Conservation (phyloP, 2,888 invertebrate genomes). For the Hypomecis atomaria region DNA sequence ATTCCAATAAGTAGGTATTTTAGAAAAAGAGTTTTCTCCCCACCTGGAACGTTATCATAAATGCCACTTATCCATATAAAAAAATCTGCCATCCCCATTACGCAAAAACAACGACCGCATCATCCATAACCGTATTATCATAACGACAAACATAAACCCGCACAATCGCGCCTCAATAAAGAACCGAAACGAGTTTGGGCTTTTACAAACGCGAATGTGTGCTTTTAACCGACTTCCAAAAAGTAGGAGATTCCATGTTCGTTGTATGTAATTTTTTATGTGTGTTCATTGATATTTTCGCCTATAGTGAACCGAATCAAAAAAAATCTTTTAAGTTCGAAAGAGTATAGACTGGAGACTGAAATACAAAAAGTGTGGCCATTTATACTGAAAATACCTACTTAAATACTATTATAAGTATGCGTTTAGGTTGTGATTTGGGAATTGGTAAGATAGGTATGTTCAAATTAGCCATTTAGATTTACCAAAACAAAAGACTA, state of each 20-base stretch:
- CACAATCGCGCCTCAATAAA: conserved; percentile 28
- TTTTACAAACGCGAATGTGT: conserved; percentile 3
- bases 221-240: too few relatives aligned
- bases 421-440: background rate
- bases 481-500: background rate
- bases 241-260: too few relatives aligned
- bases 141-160: conserved; percentile 54
- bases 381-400: too few relatives aligned
- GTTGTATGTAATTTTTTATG: too few relatives aligned
- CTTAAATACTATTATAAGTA: background rate
- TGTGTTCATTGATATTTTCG: too few relatives aligned
- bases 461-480: too few relatives aligned
- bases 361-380: too few relatives aligned
- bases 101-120: conserved; percentile 69
- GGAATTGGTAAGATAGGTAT: too few relatives aligned
- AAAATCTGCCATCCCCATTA: conserved; percentile 61
- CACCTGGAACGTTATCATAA: conserved; percentile 2
- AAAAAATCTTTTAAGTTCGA: too few relatives aligned
- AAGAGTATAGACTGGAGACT: too few relatives aligned
- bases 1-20: too few relatives aligned
- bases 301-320: too few relatives aligned
- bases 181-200: conserved; percentile 13
- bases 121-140: conserved; percentile 79
- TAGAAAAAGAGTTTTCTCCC: background rate
- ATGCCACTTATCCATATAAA: conserved; percentile 33